Evolutionary conservation across 2,888 invertebrate genomes (phyloP).

Genomic region (Xylocampa areola): DNA sequence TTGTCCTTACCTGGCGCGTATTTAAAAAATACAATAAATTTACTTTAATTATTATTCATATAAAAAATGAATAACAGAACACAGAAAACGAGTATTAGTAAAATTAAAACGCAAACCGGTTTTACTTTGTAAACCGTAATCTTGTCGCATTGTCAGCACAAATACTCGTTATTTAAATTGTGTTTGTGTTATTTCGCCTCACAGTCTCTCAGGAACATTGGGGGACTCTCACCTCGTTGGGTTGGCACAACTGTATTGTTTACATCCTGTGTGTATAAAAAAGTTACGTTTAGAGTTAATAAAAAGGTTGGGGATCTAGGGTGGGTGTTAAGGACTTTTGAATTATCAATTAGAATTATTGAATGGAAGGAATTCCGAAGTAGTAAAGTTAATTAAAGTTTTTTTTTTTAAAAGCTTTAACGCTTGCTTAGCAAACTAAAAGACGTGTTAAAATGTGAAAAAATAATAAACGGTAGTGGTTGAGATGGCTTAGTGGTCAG

Average conservation of each 20-base stretch:
- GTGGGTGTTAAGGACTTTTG: constrained; percentile 29
- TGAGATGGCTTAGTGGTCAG: too few species aligned
- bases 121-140: constrained; percentile 66
- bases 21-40: too few species aligned
- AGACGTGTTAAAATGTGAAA: too few species aligned
- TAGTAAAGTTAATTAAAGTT: too few species aligned
- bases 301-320: constrained; percentile 11
- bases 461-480: too few species aligned
- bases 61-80: too few species aligned
- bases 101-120: constrained; percentile 13
- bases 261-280: constrained; percentile 7
- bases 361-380: too few species aligned
- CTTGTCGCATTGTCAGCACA: constrained; percentile 69
- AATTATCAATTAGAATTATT: constrained; percentile 18
- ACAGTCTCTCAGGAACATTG: constrained; percentile 47
- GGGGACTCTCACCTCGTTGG: constrained; percentile 59
- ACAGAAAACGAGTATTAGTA: background rate
- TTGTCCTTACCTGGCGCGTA: too few species aligned
- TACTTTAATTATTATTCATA: too few species aligned
- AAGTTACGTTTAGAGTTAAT: constrained; percentile 9
- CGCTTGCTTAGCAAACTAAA: too few species aligned
- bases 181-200: constrained; percentile 74
- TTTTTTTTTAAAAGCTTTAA: too few species aligned
- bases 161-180: constrained; percentile 79
- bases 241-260: constrained; percentile 39